Conservation (phyloP, 2,797 vertebrate genomes). For the Poeciliopsis gracilis region DNA sequence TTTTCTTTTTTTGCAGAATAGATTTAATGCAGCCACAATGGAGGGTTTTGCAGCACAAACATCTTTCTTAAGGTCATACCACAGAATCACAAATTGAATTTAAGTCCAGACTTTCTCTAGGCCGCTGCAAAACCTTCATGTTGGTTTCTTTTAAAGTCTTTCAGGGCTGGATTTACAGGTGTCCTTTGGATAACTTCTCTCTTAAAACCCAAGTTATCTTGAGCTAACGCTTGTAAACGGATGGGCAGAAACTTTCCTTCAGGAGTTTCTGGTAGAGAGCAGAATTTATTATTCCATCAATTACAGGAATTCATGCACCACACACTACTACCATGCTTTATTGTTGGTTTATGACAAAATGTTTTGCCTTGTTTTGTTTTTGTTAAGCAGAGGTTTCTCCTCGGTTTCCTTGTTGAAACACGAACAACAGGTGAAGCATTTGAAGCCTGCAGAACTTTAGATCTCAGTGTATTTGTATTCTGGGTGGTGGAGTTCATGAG, state of each 20-base stretch:
- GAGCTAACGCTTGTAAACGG: not conserved
- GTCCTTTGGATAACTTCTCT: not conserved
- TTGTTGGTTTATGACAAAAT: not conserved
- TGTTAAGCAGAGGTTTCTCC: not conserved
- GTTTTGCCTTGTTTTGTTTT: not conserved
- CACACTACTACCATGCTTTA: not conserved
- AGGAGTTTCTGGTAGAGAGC: too few species aligned
- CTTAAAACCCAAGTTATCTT: not conserved
- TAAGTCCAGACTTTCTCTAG: not conserved
- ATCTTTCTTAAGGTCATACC: not conserved
- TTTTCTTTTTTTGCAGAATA: not conserved
- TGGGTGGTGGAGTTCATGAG: not conserved
- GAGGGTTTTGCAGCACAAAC: not conserved
- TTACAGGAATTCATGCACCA: too few species aligned
- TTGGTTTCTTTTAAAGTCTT: not conserved
- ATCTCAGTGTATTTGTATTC: not conserved
- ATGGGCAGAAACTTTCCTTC: not conserved
- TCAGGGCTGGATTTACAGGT: not conserved
- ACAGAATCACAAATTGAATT: not conserved
- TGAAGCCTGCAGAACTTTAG: not conserved
- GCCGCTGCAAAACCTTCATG: not conserved
- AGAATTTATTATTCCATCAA: too few species aligned
- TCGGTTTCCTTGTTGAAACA: not conserved
- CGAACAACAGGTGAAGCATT: not conserved
- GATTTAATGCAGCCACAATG: not conserved